These are phyloP conservation scores for Diorhabda sublineata DNA, from an alignment of 1,140 invertebrate species.

Conservation along the genomic window DNA sequence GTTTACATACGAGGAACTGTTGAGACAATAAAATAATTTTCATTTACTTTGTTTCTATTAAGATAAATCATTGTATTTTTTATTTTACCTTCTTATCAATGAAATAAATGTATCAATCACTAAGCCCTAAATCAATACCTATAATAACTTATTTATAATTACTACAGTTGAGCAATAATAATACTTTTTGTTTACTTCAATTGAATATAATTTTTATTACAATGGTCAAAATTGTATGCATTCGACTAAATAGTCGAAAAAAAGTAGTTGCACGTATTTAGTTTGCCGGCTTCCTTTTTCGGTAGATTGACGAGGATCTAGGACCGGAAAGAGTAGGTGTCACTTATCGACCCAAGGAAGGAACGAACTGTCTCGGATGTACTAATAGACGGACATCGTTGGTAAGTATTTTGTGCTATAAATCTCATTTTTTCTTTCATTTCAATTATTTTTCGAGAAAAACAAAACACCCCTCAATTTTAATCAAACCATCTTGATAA, in stretches of 20 bases:
- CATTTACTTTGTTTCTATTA: too few relatives aligned
- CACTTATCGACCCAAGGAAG: constrained; percentile 49
- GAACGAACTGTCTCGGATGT: constrained; percentile 49
- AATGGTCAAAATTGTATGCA: not conserved
- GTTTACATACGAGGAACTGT: too few relatives aligned
- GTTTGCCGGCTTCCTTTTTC: constrained; percentile 40
- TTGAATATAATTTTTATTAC: not conserved
- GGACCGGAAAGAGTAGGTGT: constrained; percentile 48
- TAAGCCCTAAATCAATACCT: too few relatives aligned
- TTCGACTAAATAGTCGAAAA: not conserved
- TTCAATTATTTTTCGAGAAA: not conserved
- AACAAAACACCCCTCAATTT: not conserved
- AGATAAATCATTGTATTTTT: too few relatives aligned
- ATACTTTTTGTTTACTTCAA: too few relatives aligned
- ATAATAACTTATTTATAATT: too few relatives aligned
- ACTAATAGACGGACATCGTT: constrained; percentile 49
- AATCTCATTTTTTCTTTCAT: not conserved
- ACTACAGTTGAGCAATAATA: too few relatives aligned
- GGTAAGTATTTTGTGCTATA: constrained; percentile 46
- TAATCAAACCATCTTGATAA: too few relatives aligned
- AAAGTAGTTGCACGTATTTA: constrained; percentile 45
- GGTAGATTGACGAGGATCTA: constrained; percentile 50
- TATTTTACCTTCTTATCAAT: too few relatives aligned
- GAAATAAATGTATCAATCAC: too few relatives aligned
- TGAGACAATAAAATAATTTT: too few relatives aligned